Conservation (phyloP, 2,797 vertebrate genomes). For the Scyliorhinus canicula region DNA sequence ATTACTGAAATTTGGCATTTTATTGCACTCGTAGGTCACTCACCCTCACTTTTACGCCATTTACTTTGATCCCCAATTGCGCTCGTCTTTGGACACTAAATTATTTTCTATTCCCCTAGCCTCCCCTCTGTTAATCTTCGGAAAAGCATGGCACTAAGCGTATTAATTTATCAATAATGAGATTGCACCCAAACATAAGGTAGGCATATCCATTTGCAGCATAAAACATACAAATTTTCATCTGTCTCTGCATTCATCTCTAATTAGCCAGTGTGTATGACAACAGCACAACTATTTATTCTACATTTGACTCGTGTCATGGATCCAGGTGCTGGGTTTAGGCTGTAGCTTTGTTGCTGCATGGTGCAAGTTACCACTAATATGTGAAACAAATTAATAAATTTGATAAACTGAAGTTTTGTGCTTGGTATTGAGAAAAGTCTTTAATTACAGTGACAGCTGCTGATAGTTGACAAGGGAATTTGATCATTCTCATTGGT, state of each 20-base stretch:
- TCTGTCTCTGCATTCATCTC: background rate
- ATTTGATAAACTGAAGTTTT: background rate
- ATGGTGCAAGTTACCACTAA: background rate
- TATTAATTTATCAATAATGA: background rate
- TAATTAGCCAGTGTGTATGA: background rate
- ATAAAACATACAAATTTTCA: conserved; percentile 15
- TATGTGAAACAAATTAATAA: background rate
- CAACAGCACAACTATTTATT: background rate
- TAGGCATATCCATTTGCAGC: background rate
- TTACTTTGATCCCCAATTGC: background rate
- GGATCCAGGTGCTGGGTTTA: background rate
- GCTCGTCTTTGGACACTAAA: background rate
- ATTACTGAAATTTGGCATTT: background rate
- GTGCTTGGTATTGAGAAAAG: background rate
- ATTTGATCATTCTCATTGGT: background rate
- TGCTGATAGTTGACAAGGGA: background rate
- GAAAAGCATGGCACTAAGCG: background rate
- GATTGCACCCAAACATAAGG: background rate
- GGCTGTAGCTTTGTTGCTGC: background rate
- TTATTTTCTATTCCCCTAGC: background rate
- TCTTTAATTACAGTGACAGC: background rate
- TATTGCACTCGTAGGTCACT: background rate
- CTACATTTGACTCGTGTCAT: background rate
- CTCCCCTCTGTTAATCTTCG: background rate
- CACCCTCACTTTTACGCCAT: background rate